phyloP scores from a whole-genome alignment of 2,113 vertebrate genomes.

The Cepphus grylle region DNA sequence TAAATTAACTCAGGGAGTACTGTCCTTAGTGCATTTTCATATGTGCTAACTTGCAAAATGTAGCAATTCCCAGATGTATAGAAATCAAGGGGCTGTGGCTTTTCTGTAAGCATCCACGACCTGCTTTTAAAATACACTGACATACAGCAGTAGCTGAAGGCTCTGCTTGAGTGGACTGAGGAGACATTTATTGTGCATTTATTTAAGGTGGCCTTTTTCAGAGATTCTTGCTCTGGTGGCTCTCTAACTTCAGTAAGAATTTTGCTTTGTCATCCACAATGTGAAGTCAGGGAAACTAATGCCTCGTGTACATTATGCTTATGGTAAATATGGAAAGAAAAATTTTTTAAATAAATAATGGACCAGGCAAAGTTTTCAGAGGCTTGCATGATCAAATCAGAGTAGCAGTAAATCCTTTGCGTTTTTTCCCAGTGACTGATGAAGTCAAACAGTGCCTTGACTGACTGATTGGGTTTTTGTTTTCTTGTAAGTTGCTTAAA shows the following conservation, averaged over 20 bases:
- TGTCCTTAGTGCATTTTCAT: slow-evolving; percentile 7
- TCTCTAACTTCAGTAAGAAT: background rate
- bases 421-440: background rate
- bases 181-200: background rate
- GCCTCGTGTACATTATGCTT: background rate
- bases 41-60: slow-evolving; percentile 43
- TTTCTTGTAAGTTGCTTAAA: background rate
- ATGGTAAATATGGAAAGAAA: background rate
- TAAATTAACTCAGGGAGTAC: background rate
- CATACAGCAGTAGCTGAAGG: background rate
- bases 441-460: background rate
- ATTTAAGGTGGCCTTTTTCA: background rate
- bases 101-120: slow-evolving; percentile 18
- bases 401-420: background rate
- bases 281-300: background rate
- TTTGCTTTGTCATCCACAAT: slow-evolving; percentile 47
- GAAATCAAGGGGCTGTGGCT: background rate
- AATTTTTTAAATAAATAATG: background rate
- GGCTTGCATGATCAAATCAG: background rate
- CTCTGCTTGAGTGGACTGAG: background rate
- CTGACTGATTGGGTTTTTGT: background rate
- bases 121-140: slow-evolving; percentile 8
- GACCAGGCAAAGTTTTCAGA: background rate
- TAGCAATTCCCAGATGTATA: slow-evolving; percentile 10
- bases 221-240: background rate